Evolutionary conservation across 1,140 invertebrate genomes (phyloP).

Genomic region (Tetramorium parvispinum): DNA sequence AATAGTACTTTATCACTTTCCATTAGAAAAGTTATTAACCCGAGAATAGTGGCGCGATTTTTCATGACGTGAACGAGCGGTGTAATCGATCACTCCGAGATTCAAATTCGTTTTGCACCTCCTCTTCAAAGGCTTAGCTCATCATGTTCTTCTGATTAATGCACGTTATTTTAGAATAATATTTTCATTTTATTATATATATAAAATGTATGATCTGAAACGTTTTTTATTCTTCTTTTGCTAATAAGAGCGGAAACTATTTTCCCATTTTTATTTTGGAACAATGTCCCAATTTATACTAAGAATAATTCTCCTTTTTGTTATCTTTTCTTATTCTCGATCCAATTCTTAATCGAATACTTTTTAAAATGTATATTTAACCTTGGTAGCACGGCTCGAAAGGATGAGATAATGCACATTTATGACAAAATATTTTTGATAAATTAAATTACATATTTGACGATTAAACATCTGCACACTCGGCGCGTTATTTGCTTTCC

Average conservation of each 20-base stretch:
- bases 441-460: slow-evolving; percentile 38
- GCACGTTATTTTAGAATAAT: slow-evolving; percentile 1
- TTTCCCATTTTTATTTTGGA: not conserved
- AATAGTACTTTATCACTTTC: slow-evolving; percentile 59
- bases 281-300: not conserved
- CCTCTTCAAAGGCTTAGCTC: not conserved
- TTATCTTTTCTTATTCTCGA: not conserved
- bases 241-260: not conserved
- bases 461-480: slow-evolving; percentile 30
- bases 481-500: slow-evolving; percentile 26
- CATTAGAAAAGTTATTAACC: slow-evolving; percentile 59
- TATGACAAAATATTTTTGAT: slow-evolving; percentile 14
- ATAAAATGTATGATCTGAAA: not conserved
- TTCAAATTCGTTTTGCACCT: slow-evolving; percentile 37
- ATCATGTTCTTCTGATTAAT: not conserved
- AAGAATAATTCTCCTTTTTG: slow-evolving; percentile 1
- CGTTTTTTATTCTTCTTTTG: not conserved
- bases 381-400: not conserved
- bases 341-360: not conserved
- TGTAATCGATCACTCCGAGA: slow-evolving; percentile 43
- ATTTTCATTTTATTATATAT: not conserved
- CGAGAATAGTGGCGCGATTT: slow-evolving; percentile 21
- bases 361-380: not conserved
- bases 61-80: slow-evolving; percentile 29
- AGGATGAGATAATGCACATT: not conserved